Percentiles rank a stretch among this genome's conserved stretches.
Conservation (phyloP, 2,113 vertebrate genomes). For the Guaruba guarouba region DNA sequence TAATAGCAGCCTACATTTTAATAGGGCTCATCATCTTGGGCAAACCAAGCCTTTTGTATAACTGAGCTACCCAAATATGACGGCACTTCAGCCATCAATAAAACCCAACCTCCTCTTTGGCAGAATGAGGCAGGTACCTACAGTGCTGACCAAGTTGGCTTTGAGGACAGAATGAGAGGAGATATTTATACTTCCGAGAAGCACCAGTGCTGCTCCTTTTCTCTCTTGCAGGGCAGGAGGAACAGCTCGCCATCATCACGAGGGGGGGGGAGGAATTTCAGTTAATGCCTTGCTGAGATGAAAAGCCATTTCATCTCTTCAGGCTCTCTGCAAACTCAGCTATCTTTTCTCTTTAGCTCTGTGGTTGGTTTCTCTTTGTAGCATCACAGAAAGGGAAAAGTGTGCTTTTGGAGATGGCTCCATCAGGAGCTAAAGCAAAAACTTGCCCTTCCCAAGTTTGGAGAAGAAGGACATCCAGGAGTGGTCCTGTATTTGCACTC, state of each 20-base stretch:
- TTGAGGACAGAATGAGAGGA: neutral
- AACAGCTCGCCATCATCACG: neutral
- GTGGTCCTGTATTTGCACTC: neutral
- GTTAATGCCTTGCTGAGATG: neutral
- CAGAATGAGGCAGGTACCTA: neutral
- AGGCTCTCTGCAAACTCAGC: neutral
- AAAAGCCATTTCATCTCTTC: neutral
- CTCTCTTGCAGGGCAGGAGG: neutral
- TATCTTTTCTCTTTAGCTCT: neutral
- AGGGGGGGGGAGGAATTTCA: neutral
- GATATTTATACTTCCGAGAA: neutral
- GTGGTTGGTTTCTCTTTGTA: neutral
- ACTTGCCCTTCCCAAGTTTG: neutral
- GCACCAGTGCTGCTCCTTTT: neutral
- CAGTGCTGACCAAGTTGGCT: neutral
- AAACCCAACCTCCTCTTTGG: neutral
- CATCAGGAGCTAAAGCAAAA: neutral
- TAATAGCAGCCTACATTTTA: constrained; percentile 29
- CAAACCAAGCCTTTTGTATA: neutral
- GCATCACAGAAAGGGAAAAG: neutral
- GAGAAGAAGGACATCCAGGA: neutral
- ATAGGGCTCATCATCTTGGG: neutral
- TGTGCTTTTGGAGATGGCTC: neutral
- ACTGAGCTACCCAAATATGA: neutral
- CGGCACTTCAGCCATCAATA: neutral